These are phyloP conservation scores for Noctua fimbriata DNA, from an alignment of 2,888 invertebrate genomes.

Conservation along the genomic window DNA sequence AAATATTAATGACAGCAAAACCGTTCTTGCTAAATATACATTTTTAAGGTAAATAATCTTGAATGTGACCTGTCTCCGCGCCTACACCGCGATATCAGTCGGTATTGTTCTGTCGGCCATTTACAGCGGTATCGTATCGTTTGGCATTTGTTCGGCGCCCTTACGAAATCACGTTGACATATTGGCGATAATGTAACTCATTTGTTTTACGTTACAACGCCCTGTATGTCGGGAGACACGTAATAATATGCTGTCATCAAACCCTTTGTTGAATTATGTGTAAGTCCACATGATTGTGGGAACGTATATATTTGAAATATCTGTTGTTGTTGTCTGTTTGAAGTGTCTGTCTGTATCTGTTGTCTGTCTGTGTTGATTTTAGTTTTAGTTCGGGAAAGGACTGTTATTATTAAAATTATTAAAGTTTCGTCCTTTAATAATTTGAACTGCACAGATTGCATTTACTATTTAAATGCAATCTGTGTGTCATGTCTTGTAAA, in stretches of 20 bases:
- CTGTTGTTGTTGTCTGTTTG: too few species aligned
- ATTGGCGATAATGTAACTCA: slow-evolving; percentile 71
- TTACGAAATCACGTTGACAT: slow-evolving; percentile 78
- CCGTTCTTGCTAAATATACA: not conserved
- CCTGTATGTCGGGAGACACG: slow-evolving; percentile 28
- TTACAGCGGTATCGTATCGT: slow-evolving; percentile 70
- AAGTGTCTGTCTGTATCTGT: too few species aligned
- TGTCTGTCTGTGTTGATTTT: too few species aligned
- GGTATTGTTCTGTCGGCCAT: slow-evolving; percentile 69
- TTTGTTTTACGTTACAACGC: slow-evolving; percentile 67
- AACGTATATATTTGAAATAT: not conserved
- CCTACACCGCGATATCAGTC: slow-evolving; percentile 57
- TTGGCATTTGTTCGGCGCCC: slow-evolving; percentile 80
- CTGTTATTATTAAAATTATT: not conserved
- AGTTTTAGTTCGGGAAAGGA: not conserved
- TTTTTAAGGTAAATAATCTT: not conserved
- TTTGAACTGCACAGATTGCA: not conserved
- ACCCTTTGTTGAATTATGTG: slow-evolving; percentile 29
- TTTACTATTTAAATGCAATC: too few species aligned
- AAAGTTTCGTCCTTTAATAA: not conserved
- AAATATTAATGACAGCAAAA: not conserved
- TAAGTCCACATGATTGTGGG: slow-evolving; percentile 11
- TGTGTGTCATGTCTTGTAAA: not conserved
- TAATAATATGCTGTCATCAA: slow-evolving; percentile 54
- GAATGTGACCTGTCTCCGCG: slow-evolving; percentile 41